Percentiles rank a stretch among this genome's conserved stretches.
Conservation (phyloP, 2,888 invertebrate species). For the Acanthoscelides obtectus region DNA sequence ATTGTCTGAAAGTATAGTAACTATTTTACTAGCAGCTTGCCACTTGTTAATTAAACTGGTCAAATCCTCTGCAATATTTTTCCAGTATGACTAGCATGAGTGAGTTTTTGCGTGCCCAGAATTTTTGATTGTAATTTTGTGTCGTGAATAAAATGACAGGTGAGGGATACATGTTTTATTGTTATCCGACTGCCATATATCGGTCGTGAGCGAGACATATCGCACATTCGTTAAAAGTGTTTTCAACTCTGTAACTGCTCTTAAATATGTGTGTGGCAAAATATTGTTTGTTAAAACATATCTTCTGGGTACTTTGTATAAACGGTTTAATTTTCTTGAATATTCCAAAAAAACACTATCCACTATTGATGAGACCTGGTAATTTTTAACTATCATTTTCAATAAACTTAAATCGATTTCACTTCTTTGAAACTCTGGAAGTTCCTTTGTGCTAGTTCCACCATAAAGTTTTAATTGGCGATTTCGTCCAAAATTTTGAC, state of each 20-base stretch:
- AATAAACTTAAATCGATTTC: no score
- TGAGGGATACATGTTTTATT: slow-evolving; percentile 27
- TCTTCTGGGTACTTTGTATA: neutral
- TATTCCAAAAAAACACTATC: neutral
- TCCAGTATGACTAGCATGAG: slow-evolving; percentile 15
- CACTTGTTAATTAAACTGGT: slow-evolving; percentile 24
- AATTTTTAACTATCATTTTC: neutral
- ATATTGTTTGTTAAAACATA: slow-evolving; percentile 14
- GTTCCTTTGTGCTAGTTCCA: no score
- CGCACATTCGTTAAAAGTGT: slow-evolving; percentile 16
- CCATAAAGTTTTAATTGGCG: no score
- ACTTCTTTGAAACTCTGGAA: no score
- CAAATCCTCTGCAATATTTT: slow-evolving; percentile 19
- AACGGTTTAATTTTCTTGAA: neutral
- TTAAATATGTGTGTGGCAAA: slow-evolving; percentile 18
- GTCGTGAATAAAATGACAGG: slow-evolving; percentile 27
- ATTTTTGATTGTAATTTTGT: slow-evolving; percentile 16
- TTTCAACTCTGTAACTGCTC: slow-evolving; percentile 16
- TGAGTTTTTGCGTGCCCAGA: slow-evolving; percentile 23
- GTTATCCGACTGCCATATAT: slow-evolving; percentile 32
- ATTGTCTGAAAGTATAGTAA: slow-evolving; percentile 30
- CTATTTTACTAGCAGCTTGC: slow-evolving; percentile 28
- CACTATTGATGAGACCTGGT: neutral
- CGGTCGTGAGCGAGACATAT: slow-evolving; percentile 27
- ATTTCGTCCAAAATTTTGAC: no score